A percentile compares a stretch with the other conserved stretches of the same genome.
These are phyloP conservation scores for Chaetorhynchus papuensis DNA, from an alignment of 2,113 vertebrate species.

Conservation along the genomic window DNA sequence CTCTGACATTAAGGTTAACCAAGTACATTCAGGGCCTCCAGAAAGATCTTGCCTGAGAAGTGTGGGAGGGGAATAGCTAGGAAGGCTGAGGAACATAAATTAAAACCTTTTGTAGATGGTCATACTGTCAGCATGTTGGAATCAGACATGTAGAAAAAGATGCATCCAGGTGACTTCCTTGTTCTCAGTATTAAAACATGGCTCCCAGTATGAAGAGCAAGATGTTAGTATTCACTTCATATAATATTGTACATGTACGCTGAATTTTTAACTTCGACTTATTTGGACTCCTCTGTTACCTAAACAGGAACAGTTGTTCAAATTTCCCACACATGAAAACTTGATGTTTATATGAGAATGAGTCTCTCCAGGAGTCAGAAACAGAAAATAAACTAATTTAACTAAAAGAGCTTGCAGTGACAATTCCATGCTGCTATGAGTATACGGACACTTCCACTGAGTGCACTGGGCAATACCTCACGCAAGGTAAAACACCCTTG, in stretches of 20 bases:
- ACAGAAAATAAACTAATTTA: not conserved
- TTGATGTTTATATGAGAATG: not conserved
- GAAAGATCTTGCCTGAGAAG: not conserved
- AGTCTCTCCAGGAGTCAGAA: not conserved
- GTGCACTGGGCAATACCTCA: not conserved
- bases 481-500: accelerated
- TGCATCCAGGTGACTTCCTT: not conserved
- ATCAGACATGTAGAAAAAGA: not conserved
- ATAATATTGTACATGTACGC: accelerated
- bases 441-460: not conserved
- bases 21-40: not conserved
- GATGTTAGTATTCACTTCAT: not conserved
- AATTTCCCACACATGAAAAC: not conserved
- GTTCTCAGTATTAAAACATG: not conserved
- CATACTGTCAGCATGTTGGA: not conserved
- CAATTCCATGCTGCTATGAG: not conserved
- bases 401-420: not conserved
- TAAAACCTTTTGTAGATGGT: not conserved
- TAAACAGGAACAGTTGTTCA: not conserved
- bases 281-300: not conserved
- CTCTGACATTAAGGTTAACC: not conserved
- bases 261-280: not conserved
- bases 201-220: not conserved
- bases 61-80: not conserved
- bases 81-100: not conserved